Evolutionary conservation across 2,797 vertebrate genomes (phyloP).

Genomic region (Sebastes oblongus): DNA sequence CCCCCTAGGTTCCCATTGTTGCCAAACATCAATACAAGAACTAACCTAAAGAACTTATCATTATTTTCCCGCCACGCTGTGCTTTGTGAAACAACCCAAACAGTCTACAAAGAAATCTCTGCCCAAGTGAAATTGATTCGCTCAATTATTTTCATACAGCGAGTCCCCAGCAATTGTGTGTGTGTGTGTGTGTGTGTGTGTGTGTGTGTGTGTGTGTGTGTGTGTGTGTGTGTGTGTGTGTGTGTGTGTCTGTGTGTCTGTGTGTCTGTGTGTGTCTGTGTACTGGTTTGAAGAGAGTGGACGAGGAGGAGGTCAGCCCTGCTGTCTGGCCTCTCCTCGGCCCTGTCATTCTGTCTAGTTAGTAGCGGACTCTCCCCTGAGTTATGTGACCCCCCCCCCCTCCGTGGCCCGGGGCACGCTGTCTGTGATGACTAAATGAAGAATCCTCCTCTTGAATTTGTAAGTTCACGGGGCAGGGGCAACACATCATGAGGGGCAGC

Average conservation of each 20-base stretch:
- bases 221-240: not conserved
- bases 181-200: not conserved
- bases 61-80: constrained; percentile 59
- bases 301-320: constrained; percentile 39
- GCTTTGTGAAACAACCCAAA: constrained; percentile 40
- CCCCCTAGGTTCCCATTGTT: not conserved
- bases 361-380: constrained; percentile 40
- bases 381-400: constrained; percentile 43
- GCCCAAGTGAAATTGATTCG: constrained; percentile 26
- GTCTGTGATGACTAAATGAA: constrained; percentile 59
- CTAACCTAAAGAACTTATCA: constrained; percentile 36
- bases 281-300: constrained; percentile 32
- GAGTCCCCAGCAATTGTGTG: not conserved
- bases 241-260: not conserved
- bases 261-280: constrained; percentile 1
- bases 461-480: constrained; percentile 60
- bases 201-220: not conserved
- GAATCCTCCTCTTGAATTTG: constrained; percentile 51
- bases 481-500: constrained; percentile 46
- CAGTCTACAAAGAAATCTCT: constrained; percentile 11
- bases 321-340: constrained; percentile 49
- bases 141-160: constrained; percentile 39
- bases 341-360: constrained; percentile 59
- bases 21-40: constrained; percentile 40
- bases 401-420: constrained; percentile 1